phyloP scores from a whole-genome alignment of 1,140 invertebrate species.

The Macrocentrus cingulum region DNA sequence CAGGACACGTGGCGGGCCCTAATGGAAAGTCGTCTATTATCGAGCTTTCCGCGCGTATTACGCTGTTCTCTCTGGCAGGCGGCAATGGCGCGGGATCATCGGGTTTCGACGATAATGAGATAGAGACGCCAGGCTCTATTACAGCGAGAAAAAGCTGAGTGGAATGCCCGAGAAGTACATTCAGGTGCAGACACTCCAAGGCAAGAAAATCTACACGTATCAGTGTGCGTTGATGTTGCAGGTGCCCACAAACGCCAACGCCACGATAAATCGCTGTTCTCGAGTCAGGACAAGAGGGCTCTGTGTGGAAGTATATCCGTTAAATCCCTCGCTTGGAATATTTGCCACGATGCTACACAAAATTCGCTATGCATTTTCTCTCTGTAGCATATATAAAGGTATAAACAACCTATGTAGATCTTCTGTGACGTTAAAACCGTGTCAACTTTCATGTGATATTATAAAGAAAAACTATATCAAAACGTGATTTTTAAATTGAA shows the following conservation, averaged over 20 bases:
- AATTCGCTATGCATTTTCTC: too few species aligned
- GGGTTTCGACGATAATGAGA: conserved; percentile 26
- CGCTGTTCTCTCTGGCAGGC: neutral
- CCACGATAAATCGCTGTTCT: conserved; percentile 26
- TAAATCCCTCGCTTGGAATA: conserved; percentile 11
- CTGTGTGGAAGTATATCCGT: conserved; percentile 7
- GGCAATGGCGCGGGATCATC: conserved; percentile 20
- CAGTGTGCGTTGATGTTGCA: too few species aligned
- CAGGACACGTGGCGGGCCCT: conserved; percentile 23
- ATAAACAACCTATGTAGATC: too few species aligned
- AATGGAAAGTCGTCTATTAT: conserved; percentile 30
- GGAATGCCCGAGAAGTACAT: conserved; percentile 4
- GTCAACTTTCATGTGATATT: too few species aligned
- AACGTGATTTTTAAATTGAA: too few species aligned
- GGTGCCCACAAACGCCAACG: too few species aligned
- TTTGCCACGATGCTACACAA: neutral
- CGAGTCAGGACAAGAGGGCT: conserved; percentile 11
- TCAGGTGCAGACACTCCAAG: conserved; percentile 14
- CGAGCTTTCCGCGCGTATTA: conserved; percentile 12
- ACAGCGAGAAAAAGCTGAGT: neutral
- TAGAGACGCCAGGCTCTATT: conserved; percentile 21
- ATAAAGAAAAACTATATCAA: too few species aligned
- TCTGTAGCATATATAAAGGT: too few species aligned
- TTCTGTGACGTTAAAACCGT: too few species aligned
- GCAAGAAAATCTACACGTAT: neutral